Evolutionary conservation across 2,113 vertebrate genomes (phyloP).

Genomic region (Opisthocomus hoazin): DNA sequence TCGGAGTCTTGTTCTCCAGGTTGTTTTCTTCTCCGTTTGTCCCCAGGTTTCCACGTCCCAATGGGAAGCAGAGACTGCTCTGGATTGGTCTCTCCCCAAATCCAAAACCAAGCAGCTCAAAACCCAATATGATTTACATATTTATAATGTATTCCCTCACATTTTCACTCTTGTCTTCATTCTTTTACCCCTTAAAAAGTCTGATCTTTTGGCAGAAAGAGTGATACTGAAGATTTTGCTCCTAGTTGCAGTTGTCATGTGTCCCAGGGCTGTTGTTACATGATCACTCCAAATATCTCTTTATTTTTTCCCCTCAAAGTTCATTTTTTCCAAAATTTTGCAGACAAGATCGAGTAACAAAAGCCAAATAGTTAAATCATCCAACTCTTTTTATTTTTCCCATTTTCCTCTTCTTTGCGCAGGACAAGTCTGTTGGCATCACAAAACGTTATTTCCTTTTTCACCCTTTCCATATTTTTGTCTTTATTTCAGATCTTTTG

Average conservation of each 20-base stretch:
- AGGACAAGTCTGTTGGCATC: neutral
- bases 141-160: neutral
- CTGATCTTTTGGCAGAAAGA: neutral
- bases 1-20: neutral
- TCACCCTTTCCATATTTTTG: neutral
- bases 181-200: neutral
- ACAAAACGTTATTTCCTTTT: neutral
- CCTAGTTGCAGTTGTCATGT: neutral
- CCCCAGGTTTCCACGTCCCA: rapidly evolving
- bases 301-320: neutral
- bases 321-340: neutral
- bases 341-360: neutral
- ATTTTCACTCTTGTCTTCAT: neutral
- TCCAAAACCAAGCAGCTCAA: neutral
- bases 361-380: neutral
- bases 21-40: neutral
- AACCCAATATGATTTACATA: rapidly evolving
- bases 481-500: neutral
- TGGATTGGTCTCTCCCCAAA: neutral
- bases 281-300: neutral
- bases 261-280: neutral
- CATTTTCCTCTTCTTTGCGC: neutral
- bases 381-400: neutral
- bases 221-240: neutral
- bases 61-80: neutral